A percentile compares a stretch with the other conserved stretches of the same genome.
phyloP scores from a whole-genome alignment of 2,888 invertebrate species.

The Xylota sylvarum region DNA sequence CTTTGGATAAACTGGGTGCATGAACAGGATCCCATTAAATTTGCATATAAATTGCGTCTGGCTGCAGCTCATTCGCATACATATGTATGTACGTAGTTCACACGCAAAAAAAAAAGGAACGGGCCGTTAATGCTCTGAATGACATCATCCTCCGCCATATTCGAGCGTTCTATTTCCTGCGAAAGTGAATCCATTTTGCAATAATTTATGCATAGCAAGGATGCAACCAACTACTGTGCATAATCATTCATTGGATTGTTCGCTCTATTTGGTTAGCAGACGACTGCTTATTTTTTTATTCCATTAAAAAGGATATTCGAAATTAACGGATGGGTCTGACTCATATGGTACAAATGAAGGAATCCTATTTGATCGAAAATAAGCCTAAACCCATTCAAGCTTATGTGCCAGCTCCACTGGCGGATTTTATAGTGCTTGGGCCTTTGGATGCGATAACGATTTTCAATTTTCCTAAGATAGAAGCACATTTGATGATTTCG shows the following conservation, averaged over 20 bases:
- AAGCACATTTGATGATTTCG: too few species aligned
- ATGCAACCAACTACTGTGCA: slow-evolving; percentile 53
- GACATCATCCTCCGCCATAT: slow-evolving; percentile 34
- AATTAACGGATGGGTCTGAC: background rate
- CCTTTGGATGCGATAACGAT: too few species aligned
- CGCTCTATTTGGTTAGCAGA: slow-evolving; percentile 42
- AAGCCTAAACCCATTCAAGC: too few species aligned
- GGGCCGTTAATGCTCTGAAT: slow-evolving; percentile 53
- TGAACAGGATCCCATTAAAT: slow-evolving; percentile 83
- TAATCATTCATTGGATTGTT: slow-evolving; percentile 62
- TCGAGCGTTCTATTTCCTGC: slow-evolving; percentile 2
- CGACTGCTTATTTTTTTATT: background rate
- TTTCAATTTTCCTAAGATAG: too few species aligned
- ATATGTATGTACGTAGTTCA: too few species aligned
- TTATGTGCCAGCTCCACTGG: too few species aligned
- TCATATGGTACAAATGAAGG: too few species aligned
- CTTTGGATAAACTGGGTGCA: slow-evolving; percentile 76
- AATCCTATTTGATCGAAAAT: too few species aligned
- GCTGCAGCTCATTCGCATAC: slow-evolving; percentile 75
- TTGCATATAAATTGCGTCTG: slow-evolving; percentile 84
- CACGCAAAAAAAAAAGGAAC: background rate
- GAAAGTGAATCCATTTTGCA: slow-evolving; percentile 51
- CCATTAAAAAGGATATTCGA: background rate
- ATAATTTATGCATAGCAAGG: slow-evolving; percentile 56
- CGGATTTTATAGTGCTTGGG: too few species aligned